phyloP scores from a whole-genome alignment of 2,797 vertebrate genomes.

The Fratercula arctica region DNA sequence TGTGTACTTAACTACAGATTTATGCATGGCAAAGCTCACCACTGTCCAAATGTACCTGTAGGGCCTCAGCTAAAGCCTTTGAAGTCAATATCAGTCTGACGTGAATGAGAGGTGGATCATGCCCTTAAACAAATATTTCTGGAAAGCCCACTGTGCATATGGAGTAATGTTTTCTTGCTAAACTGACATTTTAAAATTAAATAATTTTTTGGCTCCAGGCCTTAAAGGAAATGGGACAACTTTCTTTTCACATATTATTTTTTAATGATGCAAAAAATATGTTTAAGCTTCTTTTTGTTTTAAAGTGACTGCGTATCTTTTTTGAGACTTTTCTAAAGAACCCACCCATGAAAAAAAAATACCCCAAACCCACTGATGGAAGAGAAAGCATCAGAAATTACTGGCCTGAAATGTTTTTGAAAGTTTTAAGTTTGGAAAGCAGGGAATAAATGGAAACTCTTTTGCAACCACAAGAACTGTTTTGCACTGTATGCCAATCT shows the following conservation, averaged over 20 bases:
- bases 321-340: background rate
- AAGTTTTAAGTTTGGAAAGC: background rate
- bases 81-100: constrained; percentile 41
- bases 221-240: background rate
- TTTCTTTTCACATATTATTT: background rate
- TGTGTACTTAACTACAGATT: constrained; percentile 8
- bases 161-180: constrained; percentile 17
- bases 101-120: constrained; percentile 14
- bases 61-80: constrained; percentile 33
- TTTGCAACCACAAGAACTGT: constrained; percentile 30
- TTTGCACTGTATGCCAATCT: background rate
- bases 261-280: background rate
- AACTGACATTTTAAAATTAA: constrained; percentile 30
- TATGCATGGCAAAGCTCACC: constrained; percentile 7
- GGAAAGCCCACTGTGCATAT: background rate
- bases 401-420: background rate
- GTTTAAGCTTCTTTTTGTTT: background rate
- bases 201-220: constrained; percentile 4
- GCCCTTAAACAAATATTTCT: constrained; percentile 50
- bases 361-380: background rate
- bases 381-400: background rate
- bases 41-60: constrained; percentile 49
- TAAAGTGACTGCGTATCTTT: background rate
- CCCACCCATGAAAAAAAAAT: background rate
- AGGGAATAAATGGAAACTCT: constrained; percentile 14